Percentiles rank a stretch among this genome's conserved stretches.
These are phyloP conservation scores for Atherinomorus stipes DNA, from an alignment of 2,113 vertebrate genomes.

Conservation along the genomic window DNA sequence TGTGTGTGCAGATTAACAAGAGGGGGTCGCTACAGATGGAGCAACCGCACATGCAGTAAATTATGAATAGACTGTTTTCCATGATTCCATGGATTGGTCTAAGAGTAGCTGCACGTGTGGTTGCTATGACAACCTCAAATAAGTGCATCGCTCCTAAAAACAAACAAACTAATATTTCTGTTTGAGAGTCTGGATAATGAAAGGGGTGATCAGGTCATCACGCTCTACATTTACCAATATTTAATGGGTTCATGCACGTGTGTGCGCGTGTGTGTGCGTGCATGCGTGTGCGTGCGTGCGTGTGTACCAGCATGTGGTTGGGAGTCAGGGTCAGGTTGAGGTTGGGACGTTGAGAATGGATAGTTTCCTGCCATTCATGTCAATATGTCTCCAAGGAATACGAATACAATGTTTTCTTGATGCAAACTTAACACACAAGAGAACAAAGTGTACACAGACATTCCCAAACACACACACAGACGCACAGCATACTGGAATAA, in stretches of 20 bases:
- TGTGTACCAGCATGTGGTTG: background rate
- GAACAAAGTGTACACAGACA: slow-evolving; percentile 1
- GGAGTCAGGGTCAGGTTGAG: slow-evolving; percentile 24
- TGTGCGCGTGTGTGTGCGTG: slow-evolving; percentile 3
- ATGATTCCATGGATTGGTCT: slow-evolving; percentile 1
- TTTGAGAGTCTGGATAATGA: background rate
- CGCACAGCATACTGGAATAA: slow-evolving; percentile 1
- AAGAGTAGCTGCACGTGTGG: slow-evolving; percentile 16
- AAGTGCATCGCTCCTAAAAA: slow-evolving; percentile 3
- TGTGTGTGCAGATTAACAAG: background rate
- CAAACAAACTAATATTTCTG: background rate
- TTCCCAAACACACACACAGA: slow-evolving; percentile 9
- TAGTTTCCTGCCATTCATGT: slow-evolving; percentile 31
- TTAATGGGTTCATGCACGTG: background rate
- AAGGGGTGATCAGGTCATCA: background rate
- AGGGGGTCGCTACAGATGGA: slow-evolving; percentile 43
- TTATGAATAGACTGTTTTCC: slow-evolving; percentile 26
- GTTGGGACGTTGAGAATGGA: slow-evolving; percentile 19
- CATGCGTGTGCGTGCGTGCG: slow-evolving; percentile 10
- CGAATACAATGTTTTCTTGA: slow-evolving; percentile 18
- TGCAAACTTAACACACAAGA: slow-evolving; percentile 14
- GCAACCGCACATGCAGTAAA: slow-evolving; percentile 32
- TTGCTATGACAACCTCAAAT: slow-evolving; percentile 30
- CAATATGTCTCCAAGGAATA: slow-evolving; percentile 22
- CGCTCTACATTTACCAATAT: background rate